Evolutionary conservation across 2,888 invertebrate genomes (phyloP).

Genomic region (Lissocephala sabroskyi): DNA sequence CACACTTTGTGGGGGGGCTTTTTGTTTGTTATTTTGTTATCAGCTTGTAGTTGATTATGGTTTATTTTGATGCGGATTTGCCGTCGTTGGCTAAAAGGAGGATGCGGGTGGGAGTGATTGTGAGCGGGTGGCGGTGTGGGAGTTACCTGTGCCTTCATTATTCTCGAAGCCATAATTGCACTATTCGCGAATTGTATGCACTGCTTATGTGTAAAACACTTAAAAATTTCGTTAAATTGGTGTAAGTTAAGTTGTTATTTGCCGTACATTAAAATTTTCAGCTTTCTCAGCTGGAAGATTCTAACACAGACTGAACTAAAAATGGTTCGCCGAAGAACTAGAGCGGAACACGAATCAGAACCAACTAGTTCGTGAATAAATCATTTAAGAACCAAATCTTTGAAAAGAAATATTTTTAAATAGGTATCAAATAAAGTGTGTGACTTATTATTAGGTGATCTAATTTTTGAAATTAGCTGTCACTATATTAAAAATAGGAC

Average conservation of each 20-base stretch:
- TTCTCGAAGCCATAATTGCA: conserved; percentile 65
- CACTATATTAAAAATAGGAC: too few relatives aligned
- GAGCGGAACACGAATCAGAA: too few relatives aligned
- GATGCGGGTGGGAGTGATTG: neutral
- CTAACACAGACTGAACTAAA: conserved; percentile 65
- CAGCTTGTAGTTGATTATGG: conserved; percentile 17
- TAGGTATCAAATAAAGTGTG: too few relatives aligned
- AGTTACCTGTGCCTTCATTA: conserved; percentile 69
- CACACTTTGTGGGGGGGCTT: conserved; percentile 2
- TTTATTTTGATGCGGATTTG: conserved; percentile 9
- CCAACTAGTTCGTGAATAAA: too few relatives aligned
- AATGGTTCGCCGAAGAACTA: too few relatives aligned
- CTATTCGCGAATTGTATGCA: conserved; percentile 21
- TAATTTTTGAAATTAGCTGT: too few relatives aligned
- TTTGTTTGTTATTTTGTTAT: conserved; percentile 24
- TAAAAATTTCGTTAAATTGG: conserved; percentile 17
- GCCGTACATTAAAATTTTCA: conserved; percentile 68
- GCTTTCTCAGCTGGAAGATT: conserved; percentile 73
- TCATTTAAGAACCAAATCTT: too few relatives aligned
- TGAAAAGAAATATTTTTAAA: too few relatives aligned
- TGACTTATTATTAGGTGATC: too few relatives aligned
- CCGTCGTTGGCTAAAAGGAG: neutral
- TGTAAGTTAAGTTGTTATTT: conserved; percentile 20
- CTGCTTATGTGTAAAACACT: conserved; percentile 35
- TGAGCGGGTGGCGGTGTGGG: neutral